Evolutionary conservation across 2,888 invertebrate species (phyloP).

Genomic region (Lycia hirtaria): DNA sequence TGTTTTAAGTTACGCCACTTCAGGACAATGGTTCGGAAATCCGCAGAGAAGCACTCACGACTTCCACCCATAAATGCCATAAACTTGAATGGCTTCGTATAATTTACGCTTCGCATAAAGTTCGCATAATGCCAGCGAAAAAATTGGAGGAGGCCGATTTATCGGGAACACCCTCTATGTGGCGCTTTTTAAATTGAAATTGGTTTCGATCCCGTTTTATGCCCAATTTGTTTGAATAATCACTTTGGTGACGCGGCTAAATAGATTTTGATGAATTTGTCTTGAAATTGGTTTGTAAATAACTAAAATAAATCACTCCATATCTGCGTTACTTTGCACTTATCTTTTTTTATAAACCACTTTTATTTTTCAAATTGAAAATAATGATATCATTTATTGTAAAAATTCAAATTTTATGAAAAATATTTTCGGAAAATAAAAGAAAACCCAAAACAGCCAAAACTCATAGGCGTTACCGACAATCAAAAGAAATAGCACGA

Average conservation of each 20-base stretch:
- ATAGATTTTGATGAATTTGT: neutral
- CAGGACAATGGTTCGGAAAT: conserved; percentile 72
- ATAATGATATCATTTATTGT: no score
- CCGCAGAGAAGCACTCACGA: conserved; percentile 46
- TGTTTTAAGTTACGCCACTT: conserved; percentile 76
- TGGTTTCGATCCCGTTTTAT: conserved; percentile 11
- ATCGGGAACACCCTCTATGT: conserved; percentile 17
- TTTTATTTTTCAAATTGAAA: no score
- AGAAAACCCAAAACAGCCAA: no score
- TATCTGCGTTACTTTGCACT: no score
- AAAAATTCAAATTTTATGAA: no score
- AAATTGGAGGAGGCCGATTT: conserved; percentile 21
- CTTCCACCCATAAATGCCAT: conserved; percentile 27
- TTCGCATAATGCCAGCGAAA: conserved; percentile 25
- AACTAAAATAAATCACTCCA: no score
- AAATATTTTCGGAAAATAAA: no score
- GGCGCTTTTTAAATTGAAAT: conserved; percentile 16
- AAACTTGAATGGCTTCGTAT: conserved; percentile 30
- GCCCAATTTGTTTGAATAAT: conserved; percentile 15
- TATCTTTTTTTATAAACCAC: neutral
- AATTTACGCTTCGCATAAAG: conserved; percentile 32
- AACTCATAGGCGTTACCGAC: no score
- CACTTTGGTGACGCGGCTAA: neutral
- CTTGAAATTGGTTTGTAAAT: no score
- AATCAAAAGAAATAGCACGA: neutral